Base-by-base conservation (phyloP, 2,797 vertebrate species). In the Epinephelus malabaricus region DNA sequence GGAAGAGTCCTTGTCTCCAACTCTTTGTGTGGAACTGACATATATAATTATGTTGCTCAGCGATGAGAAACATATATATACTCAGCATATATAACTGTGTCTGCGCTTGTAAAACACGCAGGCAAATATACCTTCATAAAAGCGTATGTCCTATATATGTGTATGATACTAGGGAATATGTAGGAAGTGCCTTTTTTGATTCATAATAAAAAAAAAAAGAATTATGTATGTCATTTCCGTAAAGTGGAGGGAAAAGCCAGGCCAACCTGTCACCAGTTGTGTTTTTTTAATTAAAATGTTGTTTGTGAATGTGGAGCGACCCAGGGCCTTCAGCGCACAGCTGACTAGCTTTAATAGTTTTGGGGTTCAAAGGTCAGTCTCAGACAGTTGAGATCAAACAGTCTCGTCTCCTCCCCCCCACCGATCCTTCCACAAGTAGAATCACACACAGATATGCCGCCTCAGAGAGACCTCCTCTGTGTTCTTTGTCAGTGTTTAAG, bases 171-270 rank as follows among this genome's bases (percentile, higher is more conserved):
- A 87, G 88, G 88, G 88, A 91, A 92, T 94, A 94, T 93, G 87
- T 94, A 94, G 94, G 92, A 95, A 95, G 95, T 96, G 95, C 94
- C 95, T 95, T 96, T 94, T 94, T 94, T 92, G 70, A 93, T 92
- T 85, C 67, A 90, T 87, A 85, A 88, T 87, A 65, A 82, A 45
- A 87, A 13, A 87, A 65, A 82, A 46, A 87, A 13, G 86, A 92
- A 90, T 94, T 94, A 94, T 95, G 88, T 94, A 95, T 96, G 95
- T 95, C 94, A 94, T 92, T 96, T 95, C 94, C 94, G 89, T 84
- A 88, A 93, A 93, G 88, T 90, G 88, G 92, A 93, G 91, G 90
- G 87, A 88, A 86, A 89, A 90, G 87, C 90, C 93, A 92, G 89
- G 72, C 84, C 89, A 86, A 88, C 83, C 89, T 85, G 86, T 93